Evolutionary conservation across 2,888 invertebrate species (phyloP).

Genomic region (Synanthedon andrenaeformis): DNA sequence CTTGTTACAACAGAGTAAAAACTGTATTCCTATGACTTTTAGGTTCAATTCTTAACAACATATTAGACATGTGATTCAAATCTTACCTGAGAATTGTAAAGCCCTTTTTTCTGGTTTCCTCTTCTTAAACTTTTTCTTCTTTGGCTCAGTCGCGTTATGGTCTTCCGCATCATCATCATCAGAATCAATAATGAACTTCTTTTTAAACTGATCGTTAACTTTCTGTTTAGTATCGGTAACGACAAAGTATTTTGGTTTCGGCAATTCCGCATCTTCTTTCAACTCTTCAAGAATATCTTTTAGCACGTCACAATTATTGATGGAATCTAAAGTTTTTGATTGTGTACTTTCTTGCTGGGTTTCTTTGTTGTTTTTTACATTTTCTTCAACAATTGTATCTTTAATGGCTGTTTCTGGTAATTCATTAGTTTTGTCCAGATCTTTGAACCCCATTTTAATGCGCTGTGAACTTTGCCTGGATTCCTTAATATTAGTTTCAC

Average conservation of each 20-base stretch:
- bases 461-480: too few species aligned
- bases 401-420: conserved; percentile 9
- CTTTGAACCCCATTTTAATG: too few species aligned
- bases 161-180: conserved; percentile 23
- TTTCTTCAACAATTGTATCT: conserved; percentile 2
- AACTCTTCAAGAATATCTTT: conserved; percentile 52
- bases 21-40: too few species aligned
- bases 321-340: conserved; percentile 7
- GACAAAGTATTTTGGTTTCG: conserved; percentile 37
- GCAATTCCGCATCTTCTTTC: conserved; percentile 30
- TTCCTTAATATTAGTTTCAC: neutral
- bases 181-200: conserved; percentile 53
- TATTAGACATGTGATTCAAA: neutral
- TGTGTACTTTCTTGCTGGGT: conserved; percentile 2
- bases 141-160: conserved; percentile 16
- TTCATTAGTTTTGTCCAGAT: neutral
- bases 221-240: conserved; percentile 5
- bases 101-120: conserved; percentile 40
- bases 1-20: too few species aligned
- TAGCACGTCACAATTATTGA: conserved; percentile 16
- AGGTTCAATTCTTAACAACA: neutral
- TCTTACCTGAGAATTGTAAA: conserved; percentile 54
- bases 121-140: conserved; percentile 48
- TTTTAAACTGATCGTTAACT: conserved; percentile 25
- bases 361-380: conserved; percentile 1